Percentiles rank a stretch among this genome's conserved stretches.
phyloP scores from a whole-genome alignment of 2,797 vertebrate genomes.

The Enteromius fasciolatus region DNA sequence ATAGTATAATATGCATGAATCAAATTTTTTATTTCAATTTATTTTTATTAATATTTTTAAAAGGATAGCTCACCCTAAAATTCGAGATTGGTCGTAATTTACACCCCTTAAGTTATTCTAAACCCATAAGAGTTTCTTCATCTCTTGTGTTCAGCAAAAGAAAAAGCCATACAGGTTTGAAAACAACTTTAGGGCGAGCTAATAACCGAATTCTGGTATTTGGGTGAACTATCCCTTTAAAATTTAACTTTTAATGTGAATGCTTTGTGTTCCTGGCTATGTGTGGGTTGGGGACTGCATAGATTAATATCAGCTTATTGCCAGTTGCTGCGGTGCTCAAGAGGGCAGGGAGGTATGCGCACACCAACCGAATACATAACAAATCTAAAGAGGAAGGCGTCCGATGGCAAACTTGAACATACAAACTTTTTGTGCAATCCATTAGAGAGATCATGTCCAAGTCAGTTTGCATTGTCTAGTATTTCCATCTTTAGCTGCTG shows the following conservation, averaged over 20 bases:
- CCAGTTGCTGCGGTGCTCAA: conserved; percentile 64
- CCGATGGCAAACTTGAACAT: conserved; percentile 54
- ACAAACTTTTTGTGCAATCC: conserved; percentile 78
- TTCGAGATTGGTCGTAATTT: background rate
- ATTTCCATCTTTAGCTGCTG: conserved; percentile 66
- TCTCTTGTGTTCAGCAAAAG: background rate
- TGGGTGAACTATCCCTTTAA: background rate
- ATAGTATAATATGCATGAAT: conserved; percentile 25
- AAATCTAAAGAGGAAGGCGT: conserved; percentile 80
- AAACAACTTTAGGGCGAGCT: background rate
- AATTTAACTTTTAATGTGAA: conserved; percentile 29
- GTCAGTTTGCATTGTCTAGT: conserved; percentile 61
- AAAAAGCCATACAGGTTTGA: background rate
- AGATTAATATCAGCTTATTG: conserved; percentile 71
- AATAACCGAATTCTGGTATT: background rate
- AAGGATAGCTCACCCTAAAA: background rate
- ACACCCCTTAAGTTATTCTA: background rate
- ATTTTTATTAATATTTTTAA: background rate
- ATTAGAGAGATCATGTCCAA: conserved; percentile 72
- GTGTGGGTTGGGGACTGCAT: conserved; percentile 73
- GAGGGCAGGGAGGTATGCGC: conserved; percentile 59
- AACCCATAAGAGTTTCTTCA: background rate
- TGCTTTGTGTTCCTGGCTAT: conserved; percentile 53
- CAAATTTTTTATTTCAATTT: background rate
- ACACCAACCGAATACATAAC: conserved; percentile 76